These are phyloP conservation scores for Protobothrops mucrosquamatus DNA, from an alignment of 2,113 vertebrate genomes.

Conservation along the genomic window DNA sequence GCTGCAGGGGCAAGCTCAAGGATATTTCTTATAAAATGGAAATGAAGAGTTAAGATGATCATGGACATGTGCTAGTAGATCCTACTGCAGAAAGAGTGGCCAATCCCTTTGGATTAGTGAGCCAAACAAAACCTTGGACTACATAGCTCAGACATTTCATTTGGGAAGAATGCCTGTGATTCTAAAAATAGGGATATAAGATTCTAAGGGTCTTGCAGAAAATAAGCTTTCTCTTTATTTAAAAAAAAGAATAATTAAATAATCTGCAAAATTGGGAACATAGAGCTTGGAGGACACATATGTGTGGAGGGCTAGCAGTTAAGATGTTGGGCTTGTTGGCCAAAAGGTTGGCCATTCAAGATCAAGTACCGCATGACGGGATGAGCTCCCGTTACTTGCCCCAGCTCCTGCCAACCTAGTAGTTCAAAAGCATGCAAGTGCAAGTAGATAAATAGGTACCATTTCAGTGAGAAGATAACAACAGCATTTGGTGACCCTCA, in stretches of 20 bases:
- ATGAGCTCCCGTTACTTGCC: neutral
- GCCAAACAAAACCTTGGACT: neutral
- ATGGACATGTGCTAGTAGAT: fast-evolving
- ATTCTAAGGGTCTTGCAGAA: neutral
- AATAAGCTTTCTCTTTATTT: neutral
- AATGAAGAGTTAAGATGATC: neutral
- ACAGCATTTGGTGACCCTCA: neutral
- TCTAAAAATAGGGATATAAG: neutral
- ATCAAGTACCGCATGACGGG: neutral
- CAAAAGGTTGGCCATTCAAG: neutral
- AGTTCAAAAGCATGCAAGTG: neutral
- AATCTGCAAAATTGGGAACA: neutral
- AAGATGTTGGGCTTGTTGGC: neutral
- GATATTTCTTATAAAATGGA: slow-evolving; percentile 1
- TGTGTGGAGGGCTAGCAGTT: neutral
- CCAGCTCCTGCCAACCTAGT: neutral
- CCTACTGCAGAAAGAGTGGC: neutral
- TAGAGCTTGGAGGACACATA: neutral
- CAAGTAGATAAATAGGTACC: neutral
- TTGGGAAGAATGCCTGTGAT: neutral
- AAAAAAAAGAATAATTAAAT: neutral
- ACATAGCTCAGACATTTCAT: neutral
- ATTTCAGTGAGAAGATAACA: neutral
- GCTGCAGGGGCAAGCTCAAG: neutral
- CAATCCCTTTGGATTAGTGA: neutral